phyloP scores from a whole-genome alignment of 1,140 invertebrate species.

The Hormaphis cornu region DNA sequence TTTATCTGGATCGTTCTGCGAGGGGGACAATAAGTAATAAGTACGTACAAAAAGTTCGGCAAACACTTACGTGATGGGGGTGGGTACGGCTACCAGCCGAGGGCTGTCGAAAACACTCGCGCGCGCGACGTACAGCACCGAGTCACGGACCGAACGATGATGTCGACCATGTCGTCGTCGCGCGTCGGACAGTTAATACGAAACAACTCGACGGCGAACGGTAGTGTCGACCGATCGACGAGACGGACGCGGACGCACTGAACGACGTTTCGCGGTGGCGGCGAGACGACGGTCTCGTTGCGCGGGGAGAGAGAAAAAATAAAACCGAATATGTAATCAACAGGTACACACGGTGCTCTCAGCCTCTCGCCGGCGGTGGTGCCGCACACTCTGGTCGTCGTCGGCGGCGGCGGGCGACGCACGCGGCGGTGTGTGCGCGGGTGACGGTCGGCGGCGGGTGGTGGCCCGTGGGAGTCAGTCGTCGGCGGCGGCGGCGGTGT shows the following conservation, averaged over 20 bases:
- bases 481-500: not conserved
- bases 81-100: too few relatives aligned
- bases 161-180: too few relatives aligned
- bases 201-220: not conserved
- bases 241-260: not conserved
- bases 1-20: too few relatives aligned
- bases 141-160: too few relatives aligned
- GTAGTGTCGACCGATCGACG: not conserved
- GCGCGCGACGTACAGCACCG: too few relatives aligned
- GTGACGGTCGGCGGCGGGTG: not conserved
- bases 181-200: too few relatives aligned
- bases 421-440: not conserved
- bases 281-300: not conserved
- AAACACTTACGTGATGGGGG: too few relatives aligned
- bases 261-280: not conserved
- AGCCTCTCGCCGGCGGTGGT: constrained; percentile 2
- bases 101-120: too few relatives aligned
- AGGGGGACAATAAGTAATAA: too few relatives aligned
- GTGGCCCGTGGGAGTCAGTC: not conserved
- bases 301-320: not conserved
- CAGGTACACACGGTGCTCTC: not conserved
- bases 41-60: too few relatives aligned
- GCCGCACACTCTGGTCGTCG: not conserved
- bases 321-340: not conserved
- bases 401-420: not conserved